Percentiles rank a stretch among this genome's conserved stretches.
Evolutionary conservation across 1,140 invertebrate species (phyloP).

Genomic region (Leptestheria dahalacensis): DNA sequence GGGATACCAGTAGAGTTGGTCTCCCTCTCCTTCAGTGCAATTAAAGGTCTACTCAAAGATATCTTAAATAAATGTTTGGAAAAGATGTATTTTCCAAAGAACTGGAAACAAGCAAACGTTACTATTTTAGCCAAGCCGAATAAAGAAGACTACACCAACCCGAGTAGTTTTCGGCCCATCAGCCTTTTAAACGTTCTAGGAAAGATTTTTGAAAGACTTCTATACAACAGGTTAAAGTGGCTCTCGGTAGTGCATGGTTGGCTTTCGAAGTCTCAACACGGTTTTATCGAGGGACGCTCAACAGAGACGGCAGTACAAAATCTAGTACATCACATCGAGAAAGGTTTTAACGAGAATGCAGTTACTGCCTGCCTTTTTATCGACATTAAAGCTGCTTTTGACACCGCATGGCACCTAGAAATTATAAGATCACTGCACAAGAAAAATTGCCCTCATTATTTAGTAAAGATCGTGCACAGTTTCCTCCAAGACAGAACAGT

Average conservation of each 20-base stretch:
- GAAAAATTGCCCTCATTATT: not conserved
- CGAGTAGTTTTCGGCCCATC: slow-evolving; percentile 1
- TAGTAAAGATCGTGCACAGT: not conserved
- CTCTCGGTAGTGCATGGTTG: not conserved
- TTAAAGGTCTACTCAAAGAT: not conserved
- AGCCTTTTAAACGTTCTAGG: not conserved
- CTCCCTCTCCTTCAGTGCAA: not conserved
- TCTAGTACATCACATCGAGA: not conserved
- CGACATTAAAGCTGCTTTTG: slow-evolving; percentile 3
- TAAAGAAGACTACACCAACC: not conserved
- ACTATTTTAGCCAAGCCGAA: not conserved
- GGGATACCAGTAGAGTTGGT: not conserved
- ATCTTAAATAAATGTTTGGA: not conserved
- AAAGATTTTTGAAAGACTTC: not conserved
- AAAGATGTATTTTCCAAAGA: not conserved
- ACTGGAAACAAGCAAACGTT: not conserved
- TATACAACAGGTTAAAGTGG: not conserved
- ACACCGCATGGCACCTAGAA: not conserved
- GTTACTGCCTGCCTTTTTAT: not conserved
- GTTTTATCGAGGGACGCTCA: not conserved
- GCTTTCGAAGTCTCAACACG: not conserved
- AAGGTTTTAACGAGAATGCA: not conserved
- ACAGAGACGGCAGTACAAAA: not conserved
- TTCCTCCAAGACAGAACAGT: not conserved
- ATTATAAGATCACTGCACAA: not conserved